Percentiles rank a stretch among this genome's conserved stretches.
Conservation (phyloP, 1,140 invertebrate genomes). For the Idris sp. region DNA sequence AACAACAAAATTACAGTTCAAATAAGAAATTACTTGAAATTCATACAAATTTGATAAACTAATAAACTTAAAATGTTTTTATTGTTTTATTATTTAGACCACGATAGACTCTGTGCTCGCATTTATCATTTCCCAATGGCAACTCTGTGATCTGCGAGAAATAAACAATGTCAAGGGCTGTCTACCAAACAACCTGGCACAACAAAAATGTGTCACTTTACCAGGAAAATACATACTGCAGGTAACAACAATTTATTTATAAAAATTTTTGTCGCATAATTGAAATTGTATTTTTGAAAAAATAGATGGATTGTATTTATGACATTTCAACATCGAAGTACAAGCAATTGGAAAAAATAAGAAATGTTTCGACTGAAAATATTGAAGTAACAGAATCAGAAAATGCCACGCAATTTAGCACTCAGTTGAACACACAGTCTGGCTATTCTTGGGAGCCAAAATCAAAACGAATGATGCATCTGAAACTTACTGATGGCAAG, state of each 20-base stretch:
- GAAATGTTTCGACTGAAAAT: slow-evolving; percentile 80
- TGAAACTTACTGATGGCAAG: slow-evolving; percentile 87
- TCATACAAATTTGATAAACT: no score
- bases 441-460: slow-evolving; percentile 72
- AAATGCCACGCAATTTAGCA: slow-evolving; percentile 36
- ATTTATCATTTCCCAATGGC: slow-evolving; percentile 81
- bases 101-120: slow-evolving; percentile 55
- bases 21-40: slow-evolving; percentile 3
- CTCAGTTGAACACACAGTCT: slow-evolving; percentile 1
- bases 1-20: background rate
- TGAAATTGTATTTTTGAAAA: no score
- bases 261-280: no score
- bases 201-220: slow-evolving; percentile 74
- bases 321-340: slow-evolving; percentile 82
- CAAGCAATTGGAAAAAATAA: slow-evolving; percentile 82
- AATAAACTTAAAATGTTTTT: slow-evolving; percentile 4
- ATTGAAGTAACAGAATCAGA: slow-evolving; percentile 77
- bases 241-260: slow-evolving; percentile 70
- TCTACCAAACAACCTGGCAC: slow-evolving; percentile 78
- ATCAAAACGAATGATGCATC: slow-evolving; percentile 83
- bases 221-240: slow-evolving; percentile 81
- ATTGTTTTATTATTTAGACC: slow-evolving; percentile 15
- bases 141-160: slow-evolving; percentile 81
- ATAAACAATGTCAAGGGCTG: slow-evolving; percentile 77
- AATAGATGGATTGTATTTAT: slow-evolving; percentile 79